Evolutionary conservation across 2,113 vertebrate species (phyloP), one percentile per base, ranked within the genome.

Genomic region (Pantherophis guttatus): DNA sequence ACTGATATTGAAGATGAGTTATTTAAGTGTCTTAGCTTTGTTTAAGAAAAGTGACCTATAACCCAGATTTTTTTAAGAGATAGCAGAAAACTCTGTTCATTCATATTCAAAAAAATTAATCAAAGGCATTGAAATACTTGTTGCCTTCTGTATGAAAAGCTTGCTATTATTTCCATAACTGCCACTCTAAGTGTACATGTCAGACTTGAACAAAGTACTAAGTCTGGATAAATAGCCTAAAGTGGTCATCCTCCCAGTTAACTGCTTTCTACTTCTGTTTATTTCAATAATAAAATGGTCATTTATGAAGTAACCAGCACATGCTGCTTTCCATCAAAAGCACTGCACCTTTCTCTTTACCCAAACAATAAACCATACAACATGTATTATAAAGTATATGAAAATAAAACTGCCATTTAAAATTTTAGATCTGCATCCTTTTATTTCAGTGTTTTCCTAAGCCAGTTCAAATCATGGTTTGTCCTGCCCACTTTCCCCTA

Each of bases 361-460:
- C 70, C 70, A 39, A 75, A 33, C n/a, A 59, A 39, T 23, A 59
- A 1, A 85, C 5, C 10, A 88, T 29, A n/a, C 21, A 53, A 33
- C 88, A 59, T 39, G 9, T n/a, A 58, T 89, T 89, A 33, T 75
- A 33, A 50, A 62, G 23, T 62, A 62, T 50, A 26, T 53, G 44
- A 15, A 95, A 65, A 89, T 29, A 93, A 81, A 94, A 93, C 93
- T 91, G 65, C 11, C 1, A 2, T 21, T 57, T 92, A 48, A 2
- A 85, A 59, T 75, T 96, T 90, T 94, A 75, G 17, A 26, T 91
- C 90, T 91, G 86, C 15, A 10, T 70, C 13, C 13, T 24, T 75
- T 75, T 75, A 81, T 88, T 59, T 89, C 8, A 23, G 2, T 92
- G 33, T 89, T 93, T 81, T 65, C 26, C 33, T 26, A 24, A 65